Evolutionary conservation across 2,113 vertebrate species (phyloP).

Genomic region (Equus przewalskii): DNA sequence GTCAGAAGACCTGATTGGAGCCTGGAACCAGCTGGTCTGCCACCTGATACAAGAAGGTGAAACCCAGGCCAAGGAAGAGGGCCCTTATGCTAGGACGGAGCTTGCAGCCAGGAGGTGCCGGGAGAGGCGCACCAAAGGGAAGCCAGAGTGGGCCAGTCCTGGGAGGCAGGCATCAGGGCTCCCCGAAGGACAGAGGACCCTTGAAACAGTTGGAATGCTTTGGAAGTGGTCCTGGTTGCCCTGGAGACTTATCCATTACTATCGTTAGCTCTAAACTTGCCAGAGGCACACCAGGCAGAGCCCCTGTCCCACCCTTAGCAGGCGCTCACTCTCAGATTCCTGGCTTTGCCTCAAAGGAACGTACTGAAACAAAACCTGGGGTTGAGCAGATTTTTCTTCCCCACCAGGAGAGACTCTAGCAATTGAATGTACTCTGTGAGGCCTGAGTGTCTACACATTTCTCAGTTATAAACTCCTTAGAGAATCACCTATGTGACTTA

Average conservation of each 20-base stretch:
- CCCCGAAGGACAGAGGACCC: not conserved
- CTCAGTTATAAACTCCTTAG: not conserved
- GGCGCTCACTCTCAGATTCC: not conserved
- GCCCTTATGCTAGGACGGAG: not conserved
- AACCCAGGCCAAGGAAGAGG: conserved; percentile 14
- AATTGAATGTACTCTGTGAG: not conserved
- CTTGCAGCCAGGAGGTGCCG: not conserved
- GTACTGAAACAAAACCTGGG: conserved; percentile 6
- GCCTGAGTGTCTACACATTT: not conserved
- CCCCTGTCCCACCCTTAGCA: not conserved
- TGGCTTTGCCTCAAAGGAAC: conserved; percentile 45
- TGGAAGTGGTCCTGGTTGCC: conserved; percentile 40
- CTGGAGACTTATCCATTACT: not conserved
- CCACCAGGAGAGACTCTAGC: not conserved
- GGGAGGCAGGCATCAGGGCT: not conserved
- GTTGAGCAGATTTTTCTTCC: not conserved
- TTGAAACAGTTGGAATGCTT: not conserved
- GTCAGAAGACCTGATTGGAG: conserved; percentile 69
- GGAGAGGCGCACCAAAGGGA: not conserved
- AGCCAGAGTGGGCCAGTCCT: not conserved
- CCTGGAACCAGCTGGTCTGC: conserved; percentile 74
- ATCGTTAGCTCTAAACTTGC: not conserved
- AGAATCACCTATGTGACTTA: not conserved
- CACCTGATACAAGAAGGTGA: conserved; percentile 74
- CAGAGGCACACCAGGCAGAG: not conserved